Evolutionary conservation across 2,797 vertebrate species (phyloP).

Genomic region (Hyperoplus lanceolatus): DNA sequence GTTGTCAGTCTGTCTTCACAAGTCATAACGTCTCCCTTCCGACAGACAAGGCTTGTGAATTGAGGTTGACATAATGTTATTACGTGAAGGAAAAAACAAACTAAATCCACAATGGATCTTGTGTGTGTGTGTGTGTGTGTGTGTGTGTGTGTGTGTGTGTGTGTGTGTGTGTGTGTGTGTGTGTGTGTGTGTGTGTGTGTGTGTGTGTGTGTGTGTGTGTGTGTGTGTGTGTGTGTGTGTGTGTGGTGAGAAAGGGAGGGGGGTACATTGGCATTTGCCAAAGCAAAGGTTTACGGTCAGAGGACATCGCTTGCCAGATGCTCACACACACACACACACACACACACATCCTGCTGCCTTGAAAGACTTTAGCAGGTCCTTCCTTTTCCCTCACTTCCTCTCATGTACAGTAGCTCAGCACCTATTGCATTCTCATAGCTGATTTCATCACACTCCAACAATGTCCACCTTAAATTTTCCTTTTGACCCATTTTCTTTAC

Average conservation of each 20-base stretch:
- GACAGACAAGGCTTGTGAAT: constrained; percentile 26
- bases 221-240: no score
- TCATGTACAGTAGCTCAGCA: background rate
- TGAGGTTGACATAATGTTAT: constrained; percentile 23
- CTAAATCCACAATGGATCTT: background rate
- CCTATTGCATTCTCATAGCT: background rate
- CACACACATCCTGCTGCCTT: constrained; percentile 33
- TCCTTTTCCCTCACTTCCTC: background rate
- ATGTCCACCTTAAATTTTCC: background rate
- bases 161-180: no score
- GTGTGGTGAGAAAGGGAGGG: no score
- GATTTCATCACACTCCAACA: background rate
- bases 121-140: no score
- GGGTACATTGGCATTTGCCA: constrained; percentile 29
- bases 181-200: background rate
- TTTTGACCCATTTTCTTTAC: background rate
- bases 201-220: background rate
- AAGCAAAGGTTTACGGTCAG: constrained; percentile 52
- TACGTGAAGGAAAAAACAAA: constrained; percentile 6
- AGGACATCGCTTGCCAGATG: constrained; percentile 1
- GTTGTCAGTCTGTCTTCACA: constrained; percentile 3
- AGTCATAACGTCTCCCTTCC: background rate
- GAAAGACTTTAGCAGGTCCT: background rate
- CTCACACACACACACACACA: background rate
- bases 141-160: no score